Base-by-base conservation (phyloP, 2,888 invertebrate genomes). In the Protonemura montana region DNA sequence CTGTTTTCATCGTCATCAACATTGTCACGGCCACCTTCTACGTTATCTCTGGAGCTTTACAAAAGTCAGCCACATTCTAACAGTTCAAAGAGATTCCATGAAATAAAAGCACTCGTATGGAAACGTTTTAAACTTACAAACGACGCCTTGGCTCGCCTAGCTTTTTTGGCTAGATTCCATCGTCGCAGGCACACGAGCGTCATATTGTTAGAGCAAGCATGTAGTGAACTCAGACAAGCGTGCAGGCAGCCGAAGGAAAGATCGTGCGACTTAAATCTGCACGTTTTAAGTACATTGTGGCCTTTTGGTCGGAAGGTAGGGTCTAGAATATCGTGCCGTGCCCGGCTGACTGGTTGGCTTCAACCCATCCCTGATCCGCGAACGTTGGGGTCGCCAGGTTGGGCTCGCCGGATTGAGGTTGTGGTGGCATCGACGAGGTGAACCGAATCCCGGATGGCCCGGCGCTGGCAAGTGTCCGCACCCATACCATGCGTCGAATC, bases 1-100 rank as follows among this genome's bases (percentile, higher is more conserved):
- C 1, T 59, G 59, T 59, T 59, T 59, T 21, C 59, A 59, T 59
- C 21, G 59, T 59, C 59, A 59, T 59, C 59, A 21, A 21, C 59
- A 21, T 59, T 21, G 59, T 59, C 59, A 21, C 16, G 16, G 59
- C 21, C 59, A 1, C 1, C 59, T 10, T 59, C 59, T 21, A 59
- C 59, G 59, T 21, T 59, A 59, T 59, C 21, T 3, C 59, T 21
- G 59, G 16, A 59, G 59, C 59, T 59, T 59, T 21, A 21, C 21
- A 21, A 10, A 13, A 59, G 59, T 21, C 2, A 59, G 7, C 1
- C 59, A 10, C 16, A 2, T 59, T 21, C 59, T 59, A 59, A 59
- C 59, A 59, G 59, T 59, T 59, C 59, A 59, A 59, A 59, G 59
- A 59, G 59, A 59, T 59, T 59, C 59, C 59, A 59, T 59, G 59